Conservation (phyloP, 35 echinoderm and acorn worm species). For the Eucidaris tribuloides region DNA sequence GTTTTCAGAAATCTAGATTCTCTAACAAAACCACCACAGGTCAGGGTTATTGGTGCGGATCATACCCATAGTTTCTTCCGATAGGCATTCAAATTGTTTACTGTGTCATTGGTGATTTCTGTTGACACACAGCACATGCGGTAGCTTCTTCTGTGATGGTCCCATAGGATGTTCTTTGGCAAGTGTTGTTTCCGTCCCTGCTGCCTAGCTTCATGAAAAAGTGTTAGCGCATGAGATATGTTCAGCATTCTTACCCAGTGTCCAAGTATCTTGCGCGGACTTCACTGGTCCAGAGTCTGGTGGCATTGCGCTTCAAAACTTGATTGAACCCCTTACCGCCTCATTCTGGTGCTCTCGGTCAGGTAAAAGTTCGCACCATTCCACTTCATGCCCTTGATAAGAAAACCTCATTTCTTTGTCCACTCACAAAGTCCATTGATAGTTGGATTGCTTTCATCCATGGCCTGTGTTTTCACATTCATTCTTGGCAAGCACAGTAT, state of each 20-base stretch:
- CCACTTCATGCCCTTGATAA: constrained; percentile 46
- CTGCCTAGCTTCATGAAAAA: constrained; percentile 66
- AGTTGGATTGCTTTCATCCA: constrained; percentile 38
- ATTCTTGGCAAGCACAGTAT: constrained; percentile 46
- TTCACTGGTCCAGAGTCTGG: background rate
- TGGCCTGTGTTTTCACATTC: constrained; percentile 75
- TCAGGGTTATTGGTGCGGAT: background rate
- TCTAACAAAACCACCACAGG: constrained; percentile 25
- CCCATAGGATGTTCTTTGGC: constrained; percentile 61
- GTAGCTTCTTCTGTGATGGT: constrained; percentile 36
- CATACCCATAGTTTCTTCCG: constrained; percentile 41
- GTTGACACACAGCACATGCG: constrained; percentile 57
- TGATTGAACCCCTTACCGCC: constrained; percentile 25
- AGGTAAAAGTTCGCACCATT: constrained; percentile 61
- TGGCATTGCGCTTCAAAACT: constrained; percentile 16
- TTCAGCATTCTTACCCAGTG: background rate
- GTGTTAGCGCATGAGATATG: constrained; percentile 21
- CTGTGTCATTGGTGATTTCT: constrained; percentile 45
- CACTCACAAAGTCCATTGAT: constrained; percentile 27
- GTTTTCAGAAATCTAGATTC: constrained; percentile 18
- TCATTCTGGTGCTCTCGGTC: background rate
- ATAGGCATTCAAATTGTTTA: constrained; percentile 34
- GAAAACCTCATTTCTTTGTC: constrained; percentile 43
- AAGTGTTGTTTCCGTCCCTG: constrained; percentile 43
- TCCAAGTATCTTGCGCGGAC: background rate